Evolutionary conservation across 1,140 invertebrate genomes (phyloP).

Genomic region (Hycleus phaleratus): DNA sequence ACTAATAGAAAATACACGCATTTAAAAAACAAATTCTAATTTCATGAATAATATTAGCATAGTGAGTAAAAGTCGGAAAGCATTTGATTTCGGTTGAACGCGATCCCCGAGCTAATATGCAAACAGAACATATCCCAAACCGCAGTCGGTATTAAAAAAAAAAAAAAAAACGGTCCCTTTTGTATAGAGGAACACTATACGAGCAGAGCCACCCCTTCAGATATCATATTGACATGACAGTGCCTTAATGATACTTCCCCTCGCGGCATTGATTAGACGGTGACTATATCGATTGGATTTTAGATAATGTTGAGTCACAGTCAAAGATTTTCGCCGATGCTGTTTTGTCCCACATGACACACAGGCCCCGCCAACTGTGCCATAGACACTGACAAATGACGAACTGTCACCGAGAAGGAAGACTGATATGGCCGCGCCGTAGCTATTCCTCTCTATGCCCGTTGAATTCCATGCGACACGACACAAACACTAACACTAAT

Average conservation of each 20-base stretch:
- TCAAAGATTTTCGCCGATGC: conserved; percentile 34
- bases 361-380: conserved; percentile 39
- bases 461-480: conserved; percentile 33
- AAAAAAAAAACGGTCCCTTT: conserved; percentile 27
- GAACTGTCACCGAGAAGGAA: conserved; percentile 43
- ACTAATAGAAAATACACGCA: conserved; percentile 11
- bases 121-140: conserved; percentile 32
- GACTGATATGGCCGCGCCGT: conserved; percentile 42
- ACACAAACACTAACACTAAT: no score
- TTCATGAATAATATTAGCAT: conserved; percentile 35
- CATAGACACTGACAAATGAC: conserved; percentile 42
- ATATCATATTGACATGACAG: conserved; percentile 42
- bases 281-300: conserved; percentile 17
- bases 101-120: conserved; percentile 32
- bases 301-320: conserved; percentile 24
- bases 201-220: conserved; percentile 31
- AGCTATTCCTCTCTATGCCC: conserved; percentile 33
- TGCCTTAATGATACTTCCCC: conserved; percentile 39
- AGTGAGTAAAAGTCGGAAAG: conserved; percentile 30
- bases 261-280: conserved; percentile 30
- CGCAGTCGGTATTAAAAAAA: conserved; percentile 38
- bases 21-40: conserved; percentile 30
- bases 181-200: conserved; percentile 28
- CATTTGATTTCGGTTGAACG: conserved; percentile 31
- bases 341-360: conserved; percentile 43